Conservation (phyloP, 2,113 vertebrate genomes). For the Thinocorus orbignyianus region DNA sequence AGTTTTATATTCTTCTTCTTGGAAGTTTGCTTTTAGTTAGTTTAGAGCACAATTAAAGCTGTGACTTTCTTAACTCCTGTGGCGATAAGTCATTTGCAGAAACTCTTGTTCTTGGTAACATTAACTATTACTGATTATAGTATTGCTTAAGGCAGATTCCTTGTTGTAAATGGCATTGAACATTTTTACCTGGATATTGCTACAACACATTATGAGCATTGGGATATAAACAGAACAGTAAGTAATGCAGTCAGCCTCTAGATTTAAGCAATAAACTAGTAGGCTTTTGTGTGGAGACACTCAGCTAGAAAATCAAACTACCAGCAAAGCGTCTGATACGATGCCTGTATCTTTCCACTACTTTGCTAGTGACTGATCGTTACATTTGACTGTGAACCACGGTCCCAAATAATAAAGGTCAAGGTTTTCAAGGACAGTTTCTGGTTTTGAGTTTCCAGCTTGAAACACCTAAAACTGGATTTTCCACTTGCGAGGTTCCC, state of each 20-base stretch:
- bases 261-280: neutral
- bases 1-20: neutral
- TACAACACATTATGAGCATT: neutral
- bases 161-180: slow-evolving; percentile 33
- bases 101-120: neutral
- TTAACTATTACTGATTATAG: neutral
- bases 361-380: neutral
- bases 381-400: neutral
- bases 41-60: neutral
- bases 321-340: neutral
- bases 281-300: neutral
- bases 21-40: neutral
- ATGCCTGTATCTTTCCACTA: neutral
- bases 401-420: neutral
- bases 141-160: neutral
- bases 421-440: neutral
- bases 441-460: neutral
- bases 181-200: slow-evolving; percentile 36
- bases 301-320: neutral
- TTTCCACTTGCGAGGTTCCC: neutral
- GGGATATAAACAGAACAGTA: neutral
- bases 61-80: neutral
- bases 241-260: neutral
- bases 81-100: neutral
- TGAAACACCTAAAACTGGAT: neutral